Percentiles rank a stretch among this genome's conserved stretches.
Conservation (phyloP, 2,113 vertebrate species). For the Oncorhynchus gorbuscha region DNA sequence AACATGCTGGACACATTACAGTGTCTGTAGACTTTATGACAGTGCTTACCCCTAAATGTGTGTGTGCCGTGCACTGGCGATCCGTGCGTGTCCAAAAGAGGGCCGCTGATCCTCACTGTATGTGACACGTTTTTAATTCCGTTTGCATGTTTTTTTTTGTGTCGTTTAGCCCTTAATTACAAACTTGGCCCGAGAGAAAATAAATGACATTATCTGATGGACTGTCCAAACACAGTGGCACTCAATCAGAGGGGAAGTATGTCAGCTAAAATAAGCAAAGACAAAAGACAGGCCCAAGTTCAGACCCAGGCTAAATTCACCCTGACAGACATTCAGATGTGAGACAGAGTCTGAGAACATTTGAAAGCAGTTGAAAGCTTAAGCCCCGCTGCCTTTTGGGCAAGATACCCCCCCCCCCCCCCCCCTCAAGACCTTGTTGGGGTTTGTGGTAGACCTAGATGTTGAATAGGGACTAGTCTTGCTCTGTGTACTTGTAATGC, state of each 20-base stretch:
- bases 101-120: constrained; percentile 41
- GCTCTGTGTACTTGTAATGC: constrained; percentile 28
- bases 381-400: constrained; percentile 37
- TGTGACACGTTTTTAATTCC: constrained; percentile 54
- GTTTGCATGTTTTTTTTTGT: constrained; percentile 45
- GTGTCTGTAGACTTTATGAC: too few species aligned
- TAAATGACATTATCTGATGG: constrained; percentile 74
- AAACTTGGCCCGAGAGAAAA: constrained; percentile 68
- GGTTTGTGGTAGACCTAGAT: neutral
- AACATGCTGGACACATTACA: too few species aligned
- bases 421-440: constrained; percentile 15
- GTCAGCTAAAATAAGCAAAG: constrained; percentile 73
- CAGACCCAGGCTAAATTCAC: constrained; percentile 56
- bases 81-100: constrained; percentile 34
- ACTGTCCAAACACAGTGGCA: constrained; percentile 62
- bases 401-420: constrained; percentile 20
- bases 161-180: constrained; percentile 73
- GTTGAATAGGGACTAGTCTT: constrained; percentile 20
- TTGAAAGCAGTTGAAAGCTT: constrained; percentile 35
- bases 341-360: constrained; percentile 44
- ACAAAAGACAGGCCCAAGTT: constrained; percentile 63
- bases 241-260: constrained; percentile 65
- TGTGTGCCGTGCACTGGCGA: neutral
- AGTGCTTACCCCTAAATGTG: neutral
- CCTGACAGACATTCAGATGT: constrained; percentile 14